A percentile compares a stretch with the other conserved stretches of the same genome.
phyloP scores from a whole-genome alignment of 2,888 invertebrate genomes.

The Phengaris alcon region DNA sequence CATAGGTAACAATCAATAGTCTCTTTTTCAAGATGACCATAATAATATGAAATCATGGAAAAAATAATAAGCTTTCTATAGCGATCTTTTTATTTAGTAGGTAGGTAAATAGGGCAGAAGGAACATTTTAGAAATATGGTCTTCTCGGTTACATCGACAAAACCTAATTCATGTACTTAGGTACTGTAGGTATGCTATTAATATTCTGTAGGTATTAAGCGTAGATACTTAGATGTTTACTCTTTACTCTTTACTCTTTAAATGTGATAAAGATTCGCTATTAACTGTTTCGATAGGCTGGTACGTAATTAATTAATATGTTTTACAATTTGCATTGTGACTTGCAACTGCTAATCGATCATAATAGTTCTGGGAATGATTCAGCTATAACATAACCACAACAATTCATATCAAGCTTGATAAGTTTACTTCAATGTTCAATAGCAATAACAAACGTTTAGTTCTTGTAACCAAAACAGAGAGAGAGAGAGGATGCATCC shows the following conservation, averaged over 20 bases:
- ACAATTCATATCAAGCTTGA: neutral
- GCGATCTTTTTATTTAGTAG: too few relatives aligned
- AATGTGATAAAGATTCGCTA: neutral
- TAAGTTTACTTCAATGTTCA: neutral
- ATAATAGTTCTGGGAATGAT: neutral
- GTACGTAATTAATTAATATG: neutral
- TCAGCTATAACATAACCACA: constrained; percentile 1
- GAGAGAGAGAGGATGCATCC: too few relatives aligned
- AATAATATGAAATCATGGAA: neutral
- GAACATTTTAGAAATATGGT: too few relatives aligned
- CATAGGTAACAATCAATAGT: neutral
- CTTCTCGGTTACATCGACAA: too few relatives aligned
- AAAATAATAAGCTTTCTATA: neutral
- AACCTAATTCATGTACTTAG: too few relatives aligned
- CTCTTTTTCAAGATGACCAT: neutral
- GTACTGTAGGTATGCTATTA: too few relatives aligned
- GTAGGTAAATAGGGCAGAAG: too few relatives aligned
- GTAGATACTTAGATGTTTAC: too few relatives aligned
- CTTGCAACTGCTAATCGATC: neutral
- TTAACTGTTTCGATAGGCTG: neutral
- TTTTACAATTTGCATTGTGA: neutral
- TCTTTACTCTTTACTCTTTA: too few relatives aligned
- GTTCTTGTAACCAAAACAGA: too few relatives aligned
- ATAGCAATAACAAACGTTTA: neutral
- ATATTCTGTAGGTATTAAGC: too few relatives aligned